These are phyloP conservation scores for Apamea monoglypha DNA, from an alignment of 2,888 invertebrate genomes.

Conservation along the genomic window DNA sequence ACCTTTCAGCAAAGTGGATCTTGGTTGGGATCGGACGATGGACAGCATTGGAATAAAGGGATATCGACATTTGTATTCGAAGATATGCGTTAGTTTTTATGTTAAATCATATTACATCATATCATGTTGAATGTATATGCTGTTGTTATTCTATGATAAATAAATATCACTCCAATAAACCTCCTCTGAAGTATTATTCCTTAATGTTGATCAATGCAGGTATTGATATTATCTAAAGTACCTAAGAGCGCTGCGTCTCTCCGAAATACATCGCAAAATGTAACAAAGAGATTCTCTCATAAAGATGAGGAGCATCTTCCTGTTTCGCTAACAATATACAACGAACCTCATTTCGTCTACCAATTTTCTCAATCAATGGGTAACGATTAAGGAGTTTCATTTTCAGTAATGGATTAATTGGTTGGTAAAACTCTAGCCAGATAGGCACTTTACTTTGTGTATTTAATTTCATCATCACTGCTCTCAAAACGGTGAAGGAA, in stretches of 20 bases:
- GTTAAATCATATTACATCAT: not conserved
- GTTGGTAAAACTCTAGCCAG: not conserved
- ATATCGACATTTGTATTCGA: conserved; percentile 1
- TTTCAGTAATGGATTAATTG: not conserved
- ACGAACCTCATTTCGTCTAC: not conserved
- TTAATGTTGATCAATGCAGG: not conserved
- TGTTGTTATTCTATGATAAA: not conserved
- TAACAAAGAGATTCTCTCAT: not conserved
- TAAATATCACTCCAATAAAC: not conserved
- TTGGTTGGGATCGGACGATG: not conserved
- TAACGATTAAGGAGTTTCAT: not conserved
- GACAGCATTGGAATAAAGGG: not conserved
- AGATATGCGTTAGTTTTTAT: not conserved
- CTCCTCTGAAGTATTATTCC: not conserved
- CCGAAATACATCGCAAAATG: not conserved
- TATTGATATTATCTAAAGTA: not conserved
- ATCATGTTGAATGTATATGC: not conserved
- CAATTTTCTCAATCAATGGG: not conserved
- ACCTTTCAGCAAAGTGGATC: conserved; percentile 41
- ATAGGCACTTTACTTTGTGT: not conserved
- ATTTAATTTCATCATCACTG: not conserved
- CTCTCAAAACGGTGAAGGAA: not conserved
- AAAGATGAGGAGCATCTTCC: conserved; percentile 4
- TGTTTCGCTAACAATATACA: conserved; percentile 11
- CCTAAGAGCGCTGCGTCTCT: not conserved